Conservation (phyloP, 2,113 vertebrate species). For the Podocnemis expansa region DNA sequence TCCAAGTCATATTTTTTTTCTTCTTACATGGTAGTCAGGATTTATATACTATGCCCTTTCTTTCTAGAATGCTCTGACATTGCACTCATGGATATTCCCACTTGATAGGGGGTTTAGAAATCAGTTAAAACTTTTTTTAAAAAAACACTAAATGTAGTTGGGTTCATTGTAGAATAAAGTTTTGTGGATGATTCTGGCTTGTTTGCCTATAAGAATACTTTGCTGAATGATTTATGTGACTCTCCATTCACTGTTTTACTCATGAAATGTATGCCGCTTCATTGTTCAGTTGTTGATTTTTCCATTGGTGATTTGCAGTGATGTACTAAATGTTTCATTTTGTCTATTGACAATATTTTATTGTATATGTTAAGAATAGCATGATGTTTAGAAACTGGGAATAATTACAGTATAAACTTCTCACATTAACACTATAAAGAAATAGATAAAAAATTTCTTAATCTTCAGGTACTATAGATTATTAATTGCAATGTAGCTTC, state of each 20-base stretch:
- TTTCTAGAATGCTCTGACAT: not conserved
- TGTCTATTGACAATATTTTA: not conserved
- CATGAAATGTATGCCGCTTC: not conserved
- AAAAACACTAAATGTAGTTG: not conserved
- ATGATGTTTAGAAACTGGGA: not conserved
- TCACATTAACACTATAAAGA: not conserved
- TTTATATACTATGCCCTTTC: not conserved
- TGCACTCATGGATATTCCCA: conserved; percentile 44
- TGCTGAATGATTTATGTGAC: not conserved
- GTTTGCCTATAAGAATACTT: conserved; percentile 51
- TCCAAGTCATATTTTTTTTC: not conserved
- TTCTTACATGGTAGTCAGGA: not conserved
- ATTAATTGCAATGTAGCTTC: not conserved
- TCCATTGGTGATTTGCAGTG: not conserved
- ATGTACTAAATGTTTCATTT: not conserved
- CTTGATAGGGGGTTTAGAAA: not conserved
- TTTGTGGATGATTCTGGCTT: not conserved
- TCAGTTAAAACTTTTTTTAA: not conserved
- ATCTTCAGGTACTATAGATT: too few species aligned
- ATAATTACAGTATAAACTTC: not conserved
- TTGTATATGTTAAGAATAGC: not conserved
- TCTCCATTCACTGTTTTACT: not conserved
- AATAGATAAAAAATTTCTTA: too few species aligned
- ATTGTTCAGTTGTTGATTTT: not conserved
- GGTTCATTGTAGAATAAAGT: not conserved